Base-by-base conservation (phyloP, 2,113 vertebrate genomes). In the Lichenostomus cassidix region DNA sequence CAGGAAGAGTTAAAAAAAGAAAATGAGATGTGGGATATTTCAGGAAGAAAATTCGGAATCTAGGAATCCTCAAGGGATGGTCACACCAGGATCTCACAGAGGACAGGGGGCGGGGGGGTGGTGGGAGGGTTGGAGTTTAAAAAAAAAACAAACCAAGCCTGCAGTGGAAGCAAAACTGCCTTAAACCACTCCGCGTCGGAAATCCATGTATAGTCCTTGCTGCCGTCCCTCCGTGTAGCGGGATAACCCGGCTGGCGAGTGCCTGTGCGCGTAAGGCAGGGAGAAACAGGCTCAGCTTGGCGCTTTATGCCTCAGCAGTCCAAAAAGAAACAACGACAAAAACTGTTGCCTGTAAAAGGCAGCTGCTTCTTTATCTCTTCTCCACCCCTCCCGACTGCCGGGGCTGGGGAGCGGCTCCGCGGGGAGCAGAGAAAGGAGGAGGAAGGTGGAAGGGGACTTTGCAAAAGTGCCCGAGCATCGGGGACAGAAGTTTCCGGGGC, bases 271-370 rank as follows among this genome's bases (percentile, higher is more conserved):
- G 1, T 22, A n/a, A 42, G 39, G 63, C 88, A n/a, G 31, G 21
- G 42, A 69, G 42, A 83, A 67, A 35, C 65, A 67, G 63, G 16
- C 91, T 79, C 67, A 19, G 63, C 78, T 39, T 7, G 1, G 53
- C 24, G 6, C 70, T 94, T 94, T 86, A 42, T 73, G 87, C 89
- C 62, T 96, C 92, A 70, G 82, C 50, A 59, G 35, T 79, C 73
- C 58, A 62, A 87, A 96, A 94, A 77, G 92, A 94, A 93, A 96
- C 91, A 92, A 46, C 63, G 20, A 76, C 52, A 77, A 65, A 89
- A 80, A 82, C 73, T 94, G 92, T 96, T 96, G 94, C 91, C 89
- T 91, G 77, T 88, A 90, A 94, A 96, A 96, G 84, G 92, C 90
- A 94, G 87, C 90, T 85, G 88, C 77, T 73, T 28, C 91, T 77